Evolutionary conservation across 2,113 vertebrate species (phyloP), one percentile per base, ranked within the genome.

Genomic region (Clupea harengus): DNA sequence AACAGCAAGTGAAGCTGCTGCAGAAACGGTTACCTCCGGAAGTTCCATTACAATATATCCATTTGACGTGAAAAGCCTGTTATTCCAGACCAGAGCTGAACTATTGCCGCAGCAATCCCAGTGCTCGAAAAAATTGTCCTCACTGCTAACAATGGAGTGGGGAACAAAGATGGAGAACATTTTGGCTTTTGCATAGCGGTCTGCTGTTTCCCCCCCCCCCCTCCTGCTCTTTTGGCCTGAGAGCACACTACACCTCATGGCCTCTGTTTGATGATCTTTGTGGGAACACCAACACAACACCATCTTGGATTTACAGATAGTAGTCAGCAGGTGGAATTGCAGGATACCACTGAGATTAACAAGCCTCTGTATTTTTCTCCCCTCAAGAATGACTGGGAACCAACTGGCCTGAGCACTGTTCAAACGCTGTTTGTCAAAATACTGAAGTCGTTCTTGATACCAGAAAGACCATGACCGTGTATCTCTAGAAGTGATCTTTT

Each of bases 361-460:
- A 25, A 10, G 2, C 67, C 11, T 75, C 7, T 11, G 13, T 11
- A 52, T 11, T 52, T 67, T 25, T 11, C 64, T 72, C 6, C n/a
- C 64, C 64, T 72, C 10, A 67, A 67, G 10, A 72, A 72, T 72
- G 28, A 32, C 25, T 78, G 72, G 72, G 72, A 78, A 39, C 72
- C 28, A 78, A 78, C 32, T 78, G 72, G 72, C 15, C 72, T 78
- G 9, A 78, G 28, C 72, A 78, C 72, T 60, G 54, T 60, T 60
- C 20, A 60, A 60, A 18, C 7, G 20, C 54, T 60, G 54, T 60
- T 60, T 22, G 54, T 60, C 54, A 7, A 60, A 22, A 60, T 60
- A 18, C 54, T 60, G 54, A 60, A 20, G 20, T 60, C 22, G 4
- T 18, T 78, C 15, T 78, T 39, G n/a, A 67, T 67, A 25, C 64